Conservation (phyloP, 2,113 vertebrate genomes). For the Onychostoma macrolepis region DNA sequence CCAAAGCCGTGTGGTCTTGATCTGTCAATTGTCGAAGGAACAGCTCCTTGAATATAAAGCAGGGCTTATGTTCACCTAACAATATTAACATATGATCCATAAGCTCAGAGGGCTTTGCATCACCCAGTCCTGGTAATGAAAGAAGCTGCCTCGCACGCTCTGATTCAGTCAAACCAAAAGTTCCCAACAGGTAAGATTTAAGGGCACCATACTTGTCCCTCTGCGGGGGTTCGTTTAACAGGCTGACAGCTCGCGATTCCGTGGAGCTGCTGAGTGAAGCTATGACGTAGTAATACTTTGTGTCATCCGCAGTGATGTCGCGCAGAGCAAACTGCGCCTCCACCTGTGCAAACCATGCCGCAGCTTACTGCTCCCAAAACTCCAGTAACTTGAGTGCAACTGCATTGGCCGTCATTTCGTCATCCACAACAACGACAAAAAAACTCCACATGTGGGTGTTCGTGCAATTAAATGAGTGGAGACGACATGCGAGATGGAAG, state of each 20-base stretch:
- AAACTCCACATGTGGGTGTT: too few species aligned
- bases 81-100: not conserved
- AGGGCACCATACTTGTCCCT: not conserved
- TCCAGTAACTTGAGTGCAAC: not conserved
- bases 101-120: constrained; percentile 3
- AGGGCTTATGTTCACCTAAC: constrained; percentile 22
- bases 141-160: not conserved
- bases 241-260: not conserved
- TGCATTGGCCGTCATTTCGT: not conserved
- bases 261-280: constrained; percentile 24
- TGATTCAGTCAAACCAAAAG: not conserved
- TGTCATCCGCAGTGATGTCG: not conserved
- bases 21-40: not conserved
- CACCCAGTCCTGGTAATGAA: constrained; percentile 1
- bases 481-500: too few species aligned
- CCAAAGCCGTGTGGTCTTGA: not conserved
- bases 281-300: constrained; percentile 13
- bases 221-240: not conserved
- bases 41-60: constrained; percentile 14
- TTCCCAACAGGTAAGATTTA: not conserved
- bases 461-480: too few species aligned
- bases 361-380: not conserved
- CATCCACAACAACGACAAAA: too few species aligned
- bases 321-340: not conserved
- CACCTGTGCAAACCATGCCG: not conserved